A percentile compares a stretch with the other conserved stretches of the same genome.
phyloP scores from a whole-genome alignment of 2,888 invertebrate species.

The Dusona sp. region DNA sequence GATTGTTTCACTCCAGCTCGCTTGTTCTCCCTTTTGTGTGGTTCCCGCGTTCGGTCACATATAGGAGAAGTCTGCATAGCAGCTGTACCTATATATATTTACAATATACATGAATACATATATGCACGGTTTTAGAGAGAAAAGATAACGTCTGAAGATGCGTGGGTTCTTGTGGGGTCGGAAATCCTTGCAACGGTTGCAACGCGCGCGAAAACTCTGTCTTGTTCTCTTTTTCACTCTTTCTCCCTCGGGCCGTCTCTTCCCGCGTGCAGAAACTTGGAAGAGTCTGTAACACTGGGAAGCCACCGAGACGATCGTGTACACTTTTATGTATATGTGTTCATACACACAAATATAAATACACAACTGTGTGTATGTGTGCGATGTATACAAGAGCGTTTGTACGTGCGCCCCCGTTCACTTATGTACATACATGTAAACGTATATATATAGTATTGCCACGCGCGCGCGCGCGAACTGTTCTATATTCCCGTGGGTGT shows the following conservation, averaged over 20 bases:
- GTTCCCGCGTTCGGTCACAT: constrained; percentile 46
- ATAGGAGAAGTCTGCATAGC: constrained; percentile 65
- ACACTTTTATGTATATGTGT: constrained; percentile 20
- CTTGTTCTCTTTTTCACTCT: constrained; percentile 51
- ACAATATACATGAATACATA: neutral
- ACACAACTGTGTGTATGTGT: neutral
- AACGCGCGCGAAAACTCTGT: constrained; percentile 70
- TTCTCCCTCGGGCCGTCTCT: constrained; percentile 17
- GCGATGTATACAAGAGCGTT: constrained; percentile 20
- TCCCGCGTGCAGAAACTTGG: constrained; percentile 40
- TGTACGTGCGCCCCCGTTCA: constrained; percentile 61
- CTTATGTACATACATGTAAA: constrained; percentile 11
- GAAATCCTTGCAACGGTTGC: constrained; percentile 63
- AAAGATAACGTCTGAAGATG: constrained; percentile 40
- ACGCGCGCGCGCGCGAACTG: constrained; percentile 27
- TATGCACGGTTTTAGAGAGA: constrained; percentile 30
- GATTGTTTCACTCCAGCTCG: constrained; percentile 20
- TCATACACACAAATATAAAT: neutral
- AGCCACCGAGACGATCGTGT: constrained; percentile 20
- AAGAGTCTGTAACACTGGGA: constrained; percentile 49
- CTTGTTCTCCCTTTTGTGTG: neutral
- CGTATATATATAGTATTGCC: neutral
- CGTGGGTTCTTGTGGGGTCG: constrained; percentile 50
- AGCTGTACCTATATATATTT: constrained; percentile 49
- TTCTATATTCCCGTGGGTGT: constrained; percentile 65